Conservation (phyloP, 2,888 invertebrate species). For the Pandemis corylana region DNA sequence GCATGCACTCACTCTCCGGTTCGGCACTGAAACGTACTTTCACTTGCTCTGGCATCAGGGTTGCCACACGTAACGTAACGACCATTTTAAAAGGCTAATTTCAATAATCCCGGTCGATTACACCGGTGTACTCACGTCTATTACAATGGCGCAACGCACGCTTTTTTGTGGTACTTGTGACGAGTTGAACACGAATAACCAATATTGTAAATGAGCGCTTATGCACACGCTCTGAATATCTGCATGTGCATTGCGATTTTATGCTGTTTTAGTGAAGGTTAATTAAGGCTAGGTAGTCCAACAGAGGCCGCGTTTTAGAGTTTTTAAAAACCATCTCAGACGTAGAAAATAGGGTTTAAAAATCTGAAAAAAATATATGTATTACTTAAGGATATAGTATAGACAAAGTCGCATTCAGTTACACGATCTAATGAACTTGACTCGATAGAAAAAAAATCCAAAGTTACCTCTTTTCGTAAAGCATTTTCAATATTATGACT, state of each 20-base stretch:
- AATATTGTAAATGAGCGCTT: slow-evolving; percentile 23
- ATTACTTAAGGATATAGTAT: no score
- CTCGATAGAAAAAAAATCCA: no score
- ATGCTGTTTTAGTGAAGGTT: slow-evolving; percentile 1
- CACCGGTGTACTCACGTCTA: slow-evolving; percentile 25
- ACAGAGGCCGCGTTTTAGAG: no score
- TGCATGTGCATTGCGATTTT: slow-evolving; percentile 23
- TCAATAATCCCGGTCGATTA: slow-evolving; percentile 35
- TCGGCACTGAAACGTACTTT: slow-evolving; percentile 51
- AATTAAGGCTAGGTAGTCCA: no score
- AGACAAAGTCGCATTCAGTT: no score
- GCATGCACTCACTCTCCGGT: slow-evolving; percentile 47
- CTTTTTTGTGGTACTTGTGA: slow-evolving; percentile 26
- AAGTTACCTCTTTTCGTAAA: no score
- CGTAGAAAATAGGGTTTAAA: no score
- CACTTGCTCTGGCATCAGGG: slow-evolving; percentile 49
- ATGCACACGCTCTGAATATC: slow-evolving; percentile 16
- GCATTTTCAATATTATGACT: no score
- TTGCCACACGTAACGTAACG: slow-evolving; percentile 43
- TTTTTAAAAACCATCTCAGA: no score
- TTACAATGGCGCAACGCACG: slow-evolving; percentile 24
- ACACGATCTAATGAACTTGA: no score
- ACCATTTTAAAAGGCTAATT: slow-evolving; percentile 33
- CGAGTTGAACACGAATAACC: slow-evolving; percentile 21
- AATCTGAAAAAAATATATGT: no score